Percentiles rank a stretch among this genome's conserved stretches.
These are phyloP conservation scores for Alca torda DNA, from an alignment of 2,797 vertebrate species.

Conservation along the genomic window DNA sequence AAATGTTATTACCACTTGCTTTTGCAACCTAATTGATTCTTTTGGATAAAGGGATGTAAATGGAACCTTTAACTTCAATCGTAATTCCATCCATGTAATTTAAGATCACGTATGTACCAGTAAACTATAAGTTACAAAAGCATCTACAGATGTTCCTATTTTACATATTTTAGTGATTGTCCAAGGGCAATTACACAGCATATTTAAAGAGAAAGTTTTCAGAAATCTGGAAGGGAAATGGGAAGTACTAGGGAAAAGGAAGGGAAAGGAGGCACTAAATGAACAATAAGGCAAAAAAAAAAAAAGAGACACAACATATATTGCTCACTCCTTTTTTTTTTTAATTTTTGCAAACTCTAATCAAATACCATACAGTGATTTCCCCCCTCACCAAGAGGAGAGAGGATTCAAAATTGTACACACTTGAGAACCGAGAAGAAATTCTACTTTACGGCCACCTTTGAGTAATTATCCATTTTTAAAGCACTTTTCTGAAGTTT, in stretches of 20 bases:
- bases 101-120: not conserved
- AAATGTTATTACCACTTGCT: not conserved
- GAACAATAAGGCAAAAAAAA: not conserved
- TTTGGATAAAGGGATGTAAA: not conserved
- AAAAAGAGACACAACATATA: not conserved
- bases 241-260: not conserved
- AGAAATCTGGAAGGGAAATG: not conserved
- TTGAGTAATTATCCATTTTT: not conserved
- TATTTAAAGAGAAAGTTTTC: not conserved
- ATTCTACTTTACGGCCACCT: not conserved
- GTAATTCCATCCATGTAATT: not conserved
- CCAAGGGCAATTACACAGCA: not conserved
- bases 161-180: not conserved
- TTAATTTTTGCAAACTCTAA: not conserved
- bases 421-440: accelerated
- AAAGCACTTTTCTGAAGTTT: not conserved
- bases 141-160: not conserved
- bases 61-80: not conserved
- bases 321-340: not conserved
- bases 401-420: not conserved
- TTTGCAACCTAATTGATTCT: not conserved
- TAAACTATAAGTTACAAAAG: not conserved
- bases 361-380: not conserved
- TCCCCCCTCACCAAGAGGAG: not conserved
- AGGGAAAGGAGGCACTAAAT: not conserved